Evolutionary conservation across 2,888 invertebrate species (phyloP), one percentile per base, ranked within the genome.

Genomic region (Biston stratarius): DNA sequence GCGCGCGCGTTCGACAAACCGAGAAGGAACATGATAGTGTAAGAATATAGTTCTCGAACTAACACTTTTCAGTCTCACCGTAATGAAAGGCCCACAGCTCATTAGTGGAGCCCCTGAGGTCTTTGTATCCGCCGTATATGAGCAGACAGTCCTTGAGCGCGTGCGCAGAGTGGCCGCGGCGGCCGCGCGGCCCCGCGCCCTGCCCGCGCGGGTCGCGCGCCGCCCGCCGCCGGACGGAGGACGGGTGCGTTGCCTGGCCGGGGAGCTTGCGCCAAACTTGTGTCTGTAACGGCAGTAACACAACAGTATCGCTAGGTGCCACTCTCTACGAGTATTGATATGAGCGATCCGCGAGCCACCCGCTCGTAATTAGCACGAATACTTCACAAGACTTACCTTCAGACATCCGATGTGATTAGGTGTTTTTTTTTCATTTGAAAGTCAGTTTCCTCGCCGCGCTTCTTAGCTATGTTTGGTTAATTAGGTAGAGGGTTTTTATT

Each of bases 31-130:
- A n/a, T n/a, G n/a, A n/a, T n/a, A n/a, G n/a, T n/a, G n/a, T n/a
- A n/a, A n/a, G n/a, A n/a, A n/a, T n/a, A n/a, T n/a, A n/a, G n/a
- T n/a, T n/a, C n/a, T n/a, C n/a, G n/a, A n/a, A n/a, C n/a, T n/a
- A n/a, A n/a, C n/a, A n/a, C n/a, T n/a, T n/a, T n/a, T n/a, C n/a
- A 24, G 11, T 55, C 79, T 79, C 88, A 97, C 98, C 97, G 75
- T 97, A 97, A 87, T 97, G 96, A 83, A 97, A 98, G 3, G 96
- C 96, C 98, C 98, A 98, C 6, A 98, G 91, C 85, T 98, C 98
- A 61, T 96, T 96, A 15, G 96, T 96, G 51, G 98, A 97, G 8
- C 98, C 98, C 63, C 96, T 94, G 70, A 98, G 90, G 85, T 98
- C 98, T 83, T 96, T 96, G 88, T 97, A 98, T 6, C 98, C 98